phyloP scores from a whole-genome alignment of 2,797 vertebrate species.

The Anguilla anguilla region DNA sequence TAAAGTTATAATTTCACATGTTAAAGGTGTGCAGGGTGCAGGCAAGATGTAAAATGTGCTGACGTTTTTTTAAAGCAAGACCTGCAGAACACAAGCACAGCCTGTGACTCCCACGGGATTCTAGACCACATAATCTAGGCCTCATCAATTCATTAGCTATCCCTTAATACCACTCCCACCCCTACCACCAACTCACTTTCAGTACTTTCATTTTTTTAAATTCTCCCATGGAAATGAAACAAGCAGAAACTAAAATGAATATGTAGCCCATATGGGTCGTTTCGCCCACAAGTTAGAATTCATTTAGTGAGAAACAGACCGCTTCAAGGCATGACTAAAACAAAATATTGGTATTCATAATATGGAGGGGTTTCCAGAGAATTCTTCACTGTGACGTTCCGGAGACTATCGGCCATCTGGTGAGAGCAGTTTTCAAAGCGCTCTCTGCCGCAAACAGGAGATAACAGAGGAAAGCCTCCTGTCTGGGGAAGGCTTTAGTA shows the following conservation, averaged over 20 bases:
- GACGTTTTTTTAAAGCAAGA: background rate
- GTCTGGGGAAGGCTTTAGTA: conserved; percentile 10
- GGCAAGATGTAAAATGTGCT: background rate
- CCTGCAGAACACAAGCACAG: background rate
- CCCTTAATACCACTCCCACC: background rate
- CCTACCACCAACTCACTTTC: background rate
- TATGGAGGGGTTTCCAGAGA: conserved; percentile 29
- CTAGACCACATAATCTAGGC: background rate
- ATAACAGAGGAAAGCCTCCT: conserved; percentile 17
- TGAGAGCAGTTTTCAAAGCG: conserved; percentile 5
- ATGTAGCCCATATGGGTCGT: background rate
- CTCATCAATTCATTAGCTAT: conserved; percentile 1
- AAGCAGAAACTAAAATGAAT: conserved; percentile 34
- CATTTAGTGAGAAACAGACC: background rate
- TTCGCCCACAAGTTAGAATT: background rate
- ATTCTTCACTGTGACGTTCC: conserved; percentile 22
- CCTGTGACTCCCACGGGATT: background rate
- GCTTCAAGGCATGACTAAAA: conserved; percentile 42
- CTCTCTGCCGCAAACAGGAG: conserved; percentile 22
- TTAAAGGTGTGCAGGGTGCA: background rate
- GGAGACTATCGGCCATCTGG: conserved; percentile 41
- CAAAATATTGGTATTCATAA: conserved; percentile 34
- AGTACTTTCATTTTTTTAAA: conserved; percentile 21
- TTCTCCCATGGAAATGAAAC: conserved; percentile 27
- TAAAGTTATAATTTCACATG: background rate